A percentile compares a stretch with the other conserved stretches of the same genome.
These are phyloP conservation scores for Leptinotarsa lineolata DNA, from an alignment of 1,140 invertebrate genomes.

Conservation along the genomic window DNA sequence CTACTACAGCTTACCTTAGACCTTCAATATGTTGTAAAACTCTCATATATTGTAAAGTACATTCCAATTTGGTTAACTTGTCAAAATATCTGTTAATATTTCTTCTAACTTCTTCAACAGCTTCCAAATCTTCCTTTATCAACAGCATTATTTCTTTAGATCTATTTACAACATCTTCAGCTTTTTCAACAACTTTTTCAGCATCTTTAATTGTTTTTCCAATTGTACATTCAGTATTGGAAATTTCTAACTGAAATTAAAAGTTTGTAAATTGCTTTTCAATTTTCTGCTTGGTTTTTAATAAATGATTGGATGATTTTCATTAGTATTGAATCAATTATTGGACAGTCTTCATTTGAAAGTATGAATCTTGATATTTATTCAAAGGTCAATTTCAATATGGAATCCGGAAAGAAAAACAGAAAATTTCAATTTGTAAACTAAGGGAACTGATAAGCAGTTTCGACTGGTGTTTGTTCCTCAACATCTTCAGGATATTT, in stretches of 20 bases:
- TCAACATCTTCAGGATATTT: background rate
- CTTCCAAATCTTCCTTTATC: constrained; percentile 59
- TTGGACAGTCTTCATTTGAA: no score
- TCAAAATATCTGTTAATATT: constrained; percentile 56
- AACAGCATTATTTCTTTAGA: constrained; percentile 58
- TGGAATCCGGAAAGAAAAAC: background rate
- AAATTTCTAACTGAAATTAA: constrained; percentile 61
- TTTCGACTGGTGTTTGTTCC: no score
- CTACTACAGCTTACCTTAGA: constrained; percentile 59
- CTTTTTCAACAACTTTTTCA: constrained; percentile 55
- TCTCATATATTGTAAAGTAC: constrained; percentile 65
- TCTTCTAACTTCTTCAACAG: constrained; percentile 57
- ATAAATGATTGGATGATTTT: no score
- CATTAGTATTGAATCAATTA: background rate
- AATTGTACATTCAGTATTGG: constrained; percentile 61
- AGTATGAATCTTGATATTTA: no score
- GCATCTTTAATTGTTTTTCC: constrained; percentile 63
- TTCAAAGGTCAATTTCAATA: no score
- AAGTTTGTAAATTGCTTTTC: background rate
- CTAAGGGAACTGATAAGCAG: no score
- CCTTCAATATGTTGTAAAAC: constrained; percentile 68
- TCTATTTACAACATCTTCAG: constrained; percentile 25
- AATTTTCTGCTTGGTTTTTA: background rate
- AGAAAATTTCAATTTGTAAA: background rate
- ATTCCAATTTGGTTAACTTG: constrained; percentile 66